Conservation (phyloP, 2,113 vertebrate genomes). For the Syngnathus floridae region DNA sequence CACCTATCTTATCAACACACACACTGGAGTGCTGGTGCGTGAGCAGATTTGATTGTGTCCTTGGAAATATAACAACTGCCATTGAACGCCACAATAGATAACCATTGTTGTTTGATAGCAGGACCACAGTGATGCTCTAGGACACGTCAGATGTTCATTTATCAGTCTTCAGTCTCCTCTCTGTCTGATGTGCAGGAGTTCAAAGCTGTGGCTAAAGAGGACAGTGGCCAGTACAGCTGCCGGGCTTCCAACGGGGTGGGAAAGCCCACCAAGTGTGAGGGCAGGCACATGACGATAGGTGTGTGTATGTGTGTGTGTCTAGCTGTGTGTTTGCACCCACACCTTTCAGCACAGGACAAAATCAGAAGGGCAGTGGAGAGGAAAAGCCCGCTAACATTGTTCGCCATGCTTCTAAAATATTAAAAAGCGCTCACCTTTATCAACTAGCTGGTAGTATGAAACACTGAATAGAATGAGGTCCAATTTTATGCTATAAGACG, state of each 20-base stretch:
- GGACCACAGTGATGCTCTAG: not conserved
- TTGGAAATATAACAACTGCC: not conserved
- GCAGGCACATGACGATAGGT: conserved; percentile 63
- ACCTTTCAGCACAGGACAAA: conserved; percentile 36
- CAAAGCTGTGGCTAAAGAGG: conserved; percentile 54
- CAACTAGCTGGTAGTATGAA: not conserved
- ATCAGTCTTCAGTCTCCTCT: not conserved
- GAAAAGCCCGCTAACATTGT: conserved; percentile 22
- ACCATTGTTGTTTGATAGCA: not conserved
- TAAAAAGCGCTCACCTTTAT: not conserved
- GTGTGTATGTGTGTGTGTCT: conserved; percentile 20
- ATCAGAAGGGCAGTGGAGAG: conserved; percentile 41
- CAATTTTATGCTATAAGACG: not conserved
- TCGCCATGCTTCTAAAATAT: conserved; percentile 11
- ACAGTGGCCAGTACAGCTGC: conserved; percentile 59
- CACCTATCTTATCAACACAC: conserved; percentile 73
- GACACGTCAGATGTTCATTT: not conserved
- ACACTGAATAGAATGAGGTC: not conserved
- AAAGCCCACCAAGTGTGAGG: conserved; percentile 44
- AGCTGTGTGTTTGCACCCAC: conserved; percentile 14
- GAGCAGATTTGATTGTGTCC: not conserved
- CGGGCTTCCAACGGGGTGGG: conserved; percentile 58
- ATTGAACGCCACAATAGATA: not conserved
- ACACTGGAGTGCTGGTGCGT: conserved; percentile 81
- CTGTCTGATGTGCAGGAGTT: conserved; percentile 49